Percentiles rank a stretch among this genome's conserved stretches.
These are phyloP conservation scores for Rhinogobius similis DNA, from an alignment of 2,113 vertebrate genomes.

Conservation along the genomic window DNA sequence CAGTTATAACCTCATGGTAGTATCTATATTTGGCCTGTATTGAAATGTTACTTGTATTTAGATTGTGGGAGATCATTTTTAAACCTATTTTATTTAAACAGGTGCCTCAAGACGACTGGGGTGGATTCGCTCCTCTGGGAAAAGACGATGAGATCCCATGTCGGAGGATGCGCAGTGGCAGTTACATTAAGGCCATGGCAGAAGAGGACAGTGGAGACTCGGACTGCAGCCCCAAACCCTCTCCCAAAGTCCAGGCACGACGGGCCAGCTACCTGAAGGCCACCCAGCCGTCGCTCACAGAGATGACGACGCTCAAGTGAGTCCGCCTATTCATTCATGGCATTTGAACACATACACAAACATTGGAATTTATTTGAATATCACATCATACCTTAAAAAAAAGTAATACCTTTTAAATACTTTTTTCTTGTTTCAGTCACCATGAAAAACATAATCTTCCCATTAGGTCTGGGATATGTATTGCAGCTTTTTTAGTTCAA, in stretches of 20 bases:
- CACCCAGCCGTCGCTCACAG: conserved; percentile 95
- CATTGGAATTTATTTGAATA: too few species aligned
- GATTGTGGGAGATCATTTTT: too few species aligned
- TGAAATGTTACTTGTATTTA: not conserved
- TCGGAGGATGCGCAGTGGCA: conserved; percentile 94
- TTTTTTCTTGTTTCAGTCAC: too few species aligned
- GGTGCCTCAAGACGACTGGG: conserved; percentile 96
- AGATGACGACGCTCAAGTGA: conserved; percentile 93
- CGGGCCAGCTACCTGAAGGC: conserved; percentile 98
- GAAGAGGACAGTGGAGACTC: conserved; percentile 94
- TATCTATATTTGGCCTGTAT: conserved; percentile 21
- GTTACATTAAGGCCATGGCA: conserved; percentile 98
- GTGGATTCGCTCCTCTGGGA: conserved; percentile 83
- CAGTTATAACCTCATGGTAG: conserved; percentile 47
- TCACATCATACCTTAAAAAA: too few species aligned
- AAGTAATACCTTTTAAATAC: too few species aligned
- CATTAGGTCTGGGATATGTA: too few species aligned
- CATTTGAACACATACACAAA: too few species aligned
- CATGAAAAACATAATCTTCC: too few species aligned
- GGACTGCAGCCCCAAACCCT: conserved; percentile 90
- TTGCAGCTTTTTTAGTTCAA: too few species aligned
- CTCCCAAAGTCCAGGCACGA: conserved; percentile 91
- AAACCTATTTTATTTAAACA: conserved; percentile 53
- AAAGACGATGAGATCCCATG: conserved; percentile 91
- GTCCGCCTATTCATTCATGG: not conserved